phyloP scores from a whole-genome alignment of 1,140 invertebrate species.

The Choristoneura fumiferana region DNA sequence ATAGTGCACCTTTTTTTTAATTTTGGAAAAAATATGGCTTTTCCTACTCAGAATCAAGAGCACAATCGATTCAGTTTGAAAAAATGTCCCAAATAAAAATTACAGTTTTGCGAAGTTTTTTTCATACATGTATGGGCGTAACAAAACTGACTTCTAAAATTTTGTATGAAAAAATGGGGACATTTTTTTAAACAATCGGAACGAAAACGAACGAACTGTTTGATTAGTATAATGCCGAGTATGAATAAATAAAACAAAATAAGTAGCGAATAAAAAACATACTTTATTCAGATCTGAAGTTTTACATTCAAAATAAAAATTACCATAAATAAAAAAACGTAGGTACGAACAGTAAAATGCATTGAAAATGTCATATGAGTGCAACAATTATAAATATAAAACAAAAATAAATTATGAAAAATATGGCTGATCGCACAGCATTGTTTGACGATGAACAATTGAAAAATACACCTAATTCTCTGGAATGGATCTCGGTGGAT shows the following conservation, averaged over 20 bases:
- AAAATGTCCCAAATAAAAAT: too few relatives aligned
- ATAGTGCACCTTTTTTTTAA: too few relatives aligned
- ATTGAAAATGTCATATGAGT: constrained; percentile 44
- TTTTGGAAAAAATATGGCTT: too few relatives aligned
- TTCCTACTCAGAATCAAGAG: too few relatives aligned
- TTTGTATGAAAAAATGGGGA: too few relatives aligned
- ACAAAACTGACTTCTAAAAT: too few relatives aligned
- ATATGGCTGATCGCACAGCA: constrained; percentile 55
- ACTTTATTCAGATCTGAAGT: constrained; percentile 58
- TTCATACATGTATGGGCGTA: too few relatives aligned
- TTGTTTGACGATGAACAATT: constrained; percentile 31
- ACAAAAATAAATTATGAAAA: constrained; percentile 31
- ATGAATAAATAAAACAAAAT: constrained; percentile 27
- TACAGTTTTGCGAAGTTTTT: too few relatives aligned
- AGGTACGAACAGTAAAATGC: constrained; percentile 59
- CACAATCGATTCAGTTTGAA: too few relatives aligned
- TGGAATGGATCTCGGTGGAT: constrained; percentile 70
- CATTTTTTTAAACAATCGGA: too few relatives aligned
- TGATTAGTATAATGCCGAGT: not conserved
- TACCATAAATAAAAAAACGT: constrained; percentile 42
- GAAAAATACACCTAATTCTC: constrained; percentile 24
- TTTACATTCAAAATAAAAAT: constrained; percentile 37
- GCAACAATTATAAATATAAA: constrained; percentile 28
- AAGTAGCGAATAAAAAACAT: constrained; percentile 29
- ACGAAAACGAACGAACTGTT: too few relatives aligned